These are phyloP conservation scores for Drosophila paracracens DNA, from an alignment of 2,888 invertebrate genomes.

Conservation along the genomic window DNA sequence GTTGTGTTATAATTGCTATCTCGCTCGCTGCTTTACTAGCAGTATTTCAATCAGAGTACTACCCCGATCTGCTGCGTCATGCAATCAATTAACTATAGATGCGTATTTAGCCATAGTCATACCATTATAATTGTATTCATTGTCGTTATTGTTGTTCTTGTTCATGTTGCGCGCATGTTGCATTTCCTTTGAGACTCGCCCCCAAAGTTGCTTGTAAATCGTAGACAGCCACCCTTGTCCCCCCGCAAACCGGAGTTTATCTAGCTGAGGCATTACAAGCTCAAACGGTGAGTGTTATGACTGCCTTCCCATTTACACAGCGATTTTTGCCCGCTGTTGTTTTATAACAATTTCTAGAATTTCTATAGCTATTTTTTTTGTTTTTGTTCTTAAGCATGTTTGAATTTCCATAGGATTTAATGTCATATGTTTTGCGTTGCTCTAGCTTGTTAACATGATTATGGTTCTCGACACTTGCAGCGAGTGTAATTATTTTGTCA, in stretches of 20 bases:
- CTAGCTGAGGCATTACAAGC: slow-evolving; percentile 12
- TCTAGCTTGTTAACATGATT: not conserved
- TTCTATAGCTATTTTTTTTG: not conserved
- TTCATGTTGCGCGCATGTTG: slow-evolving; percentile 46
- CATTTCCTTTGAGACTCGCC: slow-evolving; percentile 33
- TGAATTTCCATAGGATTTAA: not conserved
- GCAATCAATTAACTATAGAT: slow-evolving; percentile 21
- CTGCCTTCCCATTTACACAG: not conserved
- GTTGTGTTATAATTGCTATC: not conserved
- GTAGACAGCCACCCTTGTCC: not conserved
- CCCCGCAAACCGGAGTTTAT: slow-evolving; percentile 14
- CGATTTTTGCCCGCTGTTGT: not conserved
- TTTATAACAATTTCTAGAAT: not conserved
- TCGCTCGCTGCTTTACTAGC: not conserved
- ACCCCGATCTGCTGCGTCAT: slow-evolving; percentile 8
- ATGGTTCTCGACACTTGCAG: not conserved
- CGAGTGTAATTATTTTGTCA: slow-evolving; percentile 1
- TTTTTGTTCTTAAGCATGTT: not conserved
- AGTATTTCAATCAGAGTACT: not conserved
- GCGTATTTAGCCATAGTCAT: slow-evolving; percentile 6
- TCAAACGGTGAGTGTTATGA: slow-evolving; percentile 15
- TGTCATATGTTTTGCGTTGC: not conserved
- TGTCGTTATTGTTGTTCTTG: slow-evolving; percentile 28
- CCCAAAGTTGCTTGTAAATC: slow-evolving; percentile 7
- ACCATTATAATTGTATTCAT: slow-evolving; percentile 21